Base-by-base conservation (phyloP, 2,113 vertebrate species). In the Cyanoramphus novaezelandiae region DNA sequence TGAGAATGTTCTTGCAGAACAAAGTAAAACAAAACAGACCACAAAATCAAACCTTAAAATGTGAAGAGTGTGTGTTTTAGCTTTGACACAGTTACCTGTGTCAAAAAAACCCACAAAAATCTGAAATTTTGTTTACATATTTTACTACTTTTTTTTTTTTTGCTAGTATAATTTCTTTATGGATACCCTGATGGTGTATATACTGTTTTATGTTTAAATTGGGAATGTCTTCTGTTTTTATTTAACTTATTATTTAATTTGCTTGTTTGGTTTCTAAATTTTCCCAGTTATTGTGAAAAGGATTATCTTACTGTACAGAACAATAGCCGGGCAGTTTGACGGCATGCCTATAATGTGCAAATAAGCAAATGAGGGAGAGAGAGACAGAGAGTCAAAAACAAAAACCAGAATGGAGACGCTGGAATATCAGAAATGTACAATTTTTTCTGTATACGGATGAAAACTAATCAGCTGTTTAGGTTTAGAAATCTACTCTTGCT, bases 11-110 rank as follows among this genome's bases (percentile, higher is more conserved):
- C 99, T 98, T 98, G 98, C 98, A 97, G 98, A 99, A 99, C 98
- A 98, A 98, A 98, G 98, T 97, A 95, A 95, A 96, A 92, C 53
- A 91, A 97, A 98, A 97, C 96, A 97, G 94, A 97, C 95, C 98
- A 96, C 82, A 98, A 98, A 98, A 97, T 72, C 79, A 97, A 97
- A 98, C 95, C 92, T 97, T 97, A 97, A 97, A 98, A 99, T 98
- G 98, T 99, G 99, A 98, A 99, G 97, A 98, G 98, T 97, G 98
- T 98, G 98, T 98, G 98, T 98, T 99, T 98, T 98, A 97, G 98
- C 98, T 99, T 99, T 98, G 99, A 99, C 99, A 99, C 99, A 99
- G 98, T 99, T 98, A 98, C 95, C 99, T 98, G 98, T 99, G 98
- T 99, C 98, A 98, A 98, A 98, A 98, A 96, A 92, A 52, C 6